Conservation (phyloP, 2,113 vertebrate species). For the Stigmatopora nigra region DNA sequence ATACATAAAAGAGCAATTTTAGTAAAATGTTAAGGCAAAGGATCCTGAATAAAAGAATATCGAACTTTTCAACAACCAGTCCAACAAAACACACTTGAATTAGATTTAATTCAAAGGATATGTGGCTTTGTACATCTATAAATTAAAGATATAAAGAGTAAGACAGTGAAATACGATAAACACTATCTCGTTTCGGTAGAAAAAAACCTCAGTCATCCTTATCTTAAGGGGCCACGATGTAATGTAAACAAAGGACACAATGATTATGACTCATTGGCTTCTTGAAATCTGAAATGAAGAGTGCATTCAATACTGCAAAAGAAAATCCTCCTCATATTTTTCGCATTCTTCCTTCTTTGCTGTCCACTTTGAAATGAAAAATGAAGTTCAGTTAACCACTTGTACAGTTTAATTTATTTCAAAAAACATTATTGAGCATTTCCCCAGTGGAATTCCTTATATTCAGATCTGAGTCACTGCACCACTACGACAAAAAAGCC, state of each 20-base stretch:
- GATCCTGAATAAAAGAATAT: too few relatives aligned
- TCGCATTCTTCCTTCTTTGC: conserved; percentile 7
- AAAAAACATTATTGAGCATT: conserved; percentile 22
- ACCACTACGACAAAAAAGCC: conserved; percentile 28
- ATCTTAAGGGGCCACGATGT: too few relatives aligned
- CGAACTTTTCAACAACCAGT: background rate
- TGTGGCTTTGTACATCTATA: too few relatives aligned
- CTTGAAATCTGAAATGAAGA: too few relatives aligned
- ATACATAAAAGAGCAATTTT: conserved; percentile 2
- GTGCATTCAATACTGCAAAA: background rate
- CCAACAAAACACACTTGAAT: background rate
- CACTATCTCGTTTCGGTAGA: too few relatives aligned
- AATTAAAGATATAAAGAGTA: too few relatives aligned
- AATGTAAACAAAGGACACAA: too few relatives aligned
- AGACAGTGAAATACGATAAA: too few relatives aligned
- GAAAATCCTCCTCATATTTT: conserved; percentile 4
- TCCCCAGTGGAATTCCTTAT: conserved; percentile 26
- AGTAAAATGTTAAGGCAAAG: conserved; percentile 14
- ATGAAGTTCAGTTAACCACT: background rate
- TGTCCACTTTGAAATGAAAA: conserved; percentile 13
- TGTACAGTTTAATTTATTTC: conserved; percentile 16
- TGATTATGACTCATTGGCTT: too few relatives aligned
- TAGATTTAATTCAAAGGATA: background rate
- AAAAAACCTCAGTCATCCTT: too few relatives aligned
- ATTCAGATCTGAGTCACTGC: conserved; percentile 35